Conservation (phyloP, 2,888 invertebrate genomes). For the Nomada lathburiana region DNA sequence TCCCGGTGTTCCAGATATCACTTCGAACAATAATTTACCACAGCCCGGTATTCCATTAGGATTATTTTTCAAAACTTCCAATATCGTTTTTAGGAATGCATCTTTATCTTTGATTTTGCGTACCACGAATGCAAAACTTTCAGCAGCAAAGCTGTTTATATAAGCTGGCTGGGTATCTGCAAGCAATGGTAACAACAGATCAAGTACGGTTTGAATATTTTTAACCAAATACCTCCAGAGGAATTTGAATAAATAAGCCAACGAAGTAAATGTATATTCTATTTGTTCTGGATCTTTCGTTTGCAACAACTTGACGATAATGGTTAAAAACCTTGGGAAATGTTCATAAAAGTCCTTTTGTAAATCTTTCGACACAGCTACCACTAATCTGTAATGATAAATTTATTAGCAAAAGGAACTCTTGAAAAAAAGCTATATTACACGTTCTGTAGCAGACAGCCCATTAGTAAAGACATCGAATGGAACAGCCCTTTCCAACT, state of each 20-base stretch:
- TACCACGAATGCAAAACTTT: conserved; percentile 97
- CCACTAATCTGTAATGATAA: conserved; percentile 88
- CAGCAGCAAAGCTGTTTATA: conserved; percentile 96
- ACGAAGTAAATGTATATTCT: conserved; percentile 93
- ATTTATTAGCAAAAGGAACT: background rate
- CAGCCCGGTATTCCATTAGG: conserved; percentile 91
- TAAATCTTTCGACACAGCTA: conserved; percentile 94
- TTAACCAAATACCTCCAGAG: conserved; percentile 93
- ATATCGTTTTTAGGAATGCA: conserved; percentile 89
- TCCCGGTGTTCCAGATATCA: conserved; percentile 92
- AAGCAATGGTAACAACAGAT: conserved; percentile 90
- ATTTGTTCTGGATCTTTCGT: conserved; percentile 93
- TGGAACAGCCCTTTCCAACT: no score
- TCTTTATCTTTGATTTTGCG: conserved; percentile 93
- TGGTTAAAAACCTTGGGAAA: conserved; percentile 91
- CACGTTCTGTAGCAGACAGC: no score
- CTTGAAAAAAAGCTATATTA: background rate
- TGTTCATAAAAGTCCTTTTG: conserved; percentile 95
- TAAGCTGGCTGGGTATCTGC: conserved; percentile 92
- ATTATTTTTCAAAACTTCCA: conserved; percentile 88
- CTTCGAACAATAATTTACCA: conserved; percentile 95
- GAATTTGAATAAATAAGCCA: conserved; percentile 96
- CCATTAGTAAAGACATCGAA: no score
- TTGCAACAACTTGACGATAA: conserved; percentile 89
- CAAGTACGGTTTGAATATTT: conserved; percentile 90